Percentiles rank a stretch among this genome's conserved stretches.
Conservation (phyloP, 1,140 invertebrate genomes). For the Drosophila kanapiae region DNA sequence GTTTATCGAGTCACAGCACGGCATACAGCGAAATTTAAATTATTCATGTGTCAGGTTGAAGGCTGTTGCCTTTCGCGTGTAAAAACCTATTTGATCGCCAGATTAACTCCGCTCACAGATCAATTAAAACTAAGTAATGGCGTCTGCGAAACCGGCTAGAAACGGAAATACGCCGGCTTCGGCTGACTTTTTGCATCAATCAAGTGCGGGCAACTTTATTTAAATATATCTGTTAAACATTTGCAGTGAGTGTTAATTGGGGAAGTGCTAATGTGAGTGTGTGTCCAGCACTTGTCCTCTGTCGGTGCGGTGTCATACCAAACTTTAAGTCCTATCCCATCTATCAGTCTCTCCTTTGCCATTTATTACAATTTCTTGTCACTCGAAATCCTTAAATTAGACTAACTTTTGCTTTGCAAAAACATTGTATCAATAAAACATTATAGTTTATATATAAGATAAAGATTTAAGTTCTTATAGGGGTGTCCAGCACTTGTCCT, state of each 20-base stretch:
- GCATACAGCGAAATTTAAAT: conserved; percentile 63
- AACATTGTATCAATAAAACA: not conserved
- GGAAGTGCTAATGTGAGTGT: conserved; percentile 11
- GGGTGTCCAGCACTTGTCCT: conserved; percentile 45
- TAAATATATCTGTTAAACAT: conserved; percentile 36
- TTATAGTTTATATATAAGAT: not conserved
- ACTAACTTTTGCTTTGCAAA: not conserved
- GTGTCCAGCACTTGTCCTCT: conserved; percentile 64
- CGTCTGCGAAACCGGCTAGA: conserved; percentile 48
- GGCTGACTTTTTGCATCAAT: conserved; percentile 37
- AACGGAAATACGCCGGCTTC: conserved; percentile 62
- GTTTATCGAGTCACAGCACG: conserved; percentile 54
- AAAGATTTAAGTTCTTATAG: not conserved
- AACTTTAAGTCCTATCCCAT: not conserved
- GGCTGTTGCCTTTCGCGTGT: conserved; percentile 69
- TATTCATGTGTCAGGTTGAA: conserved; percentile 81
- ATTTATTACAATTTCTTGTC: not conserved
- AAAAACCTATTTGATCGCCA: conserved; percentile 67
- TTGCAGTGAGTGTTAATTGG: conserved; percentile 23
- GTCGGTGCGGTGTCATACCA: conserved; percentile 3
- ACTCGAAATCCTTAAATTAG: not conserved
- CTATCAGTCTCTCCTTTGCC: conserved; percentile 2
- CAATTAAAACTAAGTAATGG: conserved; percentile 65
- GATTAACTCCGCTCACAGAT: conserved; percentile 57
- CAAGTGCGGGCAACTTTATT: conserved; percentile 46